phyloP scores from a whole-genome alignment of 2,797 vertebrate species.

The Pipistrellus kuhlii region DNA sequence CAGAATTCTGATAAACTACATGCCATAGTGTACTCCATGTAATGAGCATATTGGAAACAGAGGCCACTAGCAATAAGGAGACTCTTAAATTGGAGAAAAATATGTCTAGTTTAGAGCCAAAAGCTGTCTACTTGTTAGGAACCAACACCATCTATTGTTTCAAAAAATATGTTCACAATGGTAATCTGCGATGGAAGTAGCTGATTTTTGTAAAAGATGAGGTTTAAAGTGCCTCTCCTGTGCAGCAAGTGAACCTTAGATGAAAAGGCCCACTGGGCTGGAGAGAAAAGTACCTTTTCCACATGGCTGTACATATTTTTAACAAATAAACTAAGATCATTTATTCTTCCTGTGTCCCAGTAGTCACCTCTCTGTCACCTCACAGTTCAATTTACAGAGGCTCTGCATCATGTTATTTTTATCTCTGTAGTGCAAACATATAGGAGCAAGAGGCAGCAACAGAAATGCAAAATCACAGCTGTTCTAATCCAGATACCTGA shows the following conservation, averaged over 20 bases:
- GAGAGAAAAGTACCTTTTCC: constrained; percentile 65
- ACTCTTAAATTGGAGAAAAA: constrained; percentile 55
- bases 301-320: constrained; percentile 69
- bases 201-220: constrained; percentile 66
- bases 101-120: constrained; percentile 50
- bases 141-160: constrained; percentile 60
- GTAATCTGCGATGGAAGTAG: constrained; percentile 29
- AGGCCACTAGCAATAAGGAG: constrained; percentile 51
- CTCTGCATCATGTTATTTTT: constrained; percentile 61
- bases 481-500: neutral
- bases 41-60: constrained; percentile 64
- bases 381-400: constrained; percentile 57
- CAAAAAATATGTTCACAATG: constrained; percentile 51
- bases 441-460: neutral
- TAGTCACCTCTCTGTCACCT: constrained; percentile 58
- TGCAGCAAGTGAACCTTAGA: constrained; percentile 61
- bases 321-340: constrained; percentile 71
- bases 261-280: constrained; percentile 58
- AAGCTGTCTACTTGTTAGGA: constrained; percentile 63
- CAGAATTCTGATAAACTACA: neutral
- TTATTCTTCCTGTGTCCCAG: constrained; percentile 65
- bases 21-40: neutral
- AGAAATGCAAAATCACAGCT: constrained; percentile 42
- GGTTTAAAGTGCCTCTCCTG: constrained; percentile 52
- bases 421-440: neutral